A percentile compares a stretch with the other conserved stretches of the same genome.
phyloP scores from a whole-genome alignment of 2,113 vertebrate species.

The Takifugu bimaculatus region DNA sequence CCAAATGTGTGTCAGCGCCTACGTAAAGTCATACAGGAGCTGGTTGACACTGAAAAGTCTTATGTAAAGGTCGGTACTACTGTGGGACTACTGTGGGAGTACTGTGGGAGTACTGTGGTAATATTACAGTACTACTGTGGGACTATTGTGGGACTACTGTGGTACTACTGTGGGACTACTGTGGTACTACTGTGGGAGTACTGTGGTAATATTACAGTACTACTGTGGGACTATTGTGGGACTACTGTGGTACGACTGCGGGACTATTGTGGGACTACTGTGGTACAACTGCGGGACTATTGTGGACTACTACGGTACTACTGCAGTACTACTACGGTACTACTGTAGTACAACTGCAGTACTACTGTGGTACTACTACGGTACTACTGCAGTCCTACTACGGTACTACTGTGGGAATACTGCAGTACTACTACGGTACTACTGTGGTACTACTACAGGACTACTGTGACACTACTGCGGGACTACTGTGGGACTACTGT shows the following conservation, averaged over 20 bases:
- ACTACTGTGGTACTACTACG: too few species aligned
- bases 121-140: too few species aligned
- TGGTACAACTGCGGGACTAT: background rate
- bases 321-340: background rate
- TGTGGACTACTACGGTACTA: background rate
- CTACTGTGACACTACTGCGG: too few species aligned
- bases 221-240: too few species aligned
- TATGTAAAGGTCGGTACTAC: constrained; percentile 84
- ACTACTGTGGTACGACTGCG: background rate
- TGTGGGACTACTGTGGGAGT: background rate
- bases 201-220: background rate
- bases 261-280: background rate
- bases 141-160: too few species aligned
- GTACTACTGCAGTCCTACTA: too few species aligned
- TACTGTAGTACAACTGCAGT: background rate
- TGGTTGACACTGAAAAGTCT: constrained; percentile 92
- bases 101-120: background rate
- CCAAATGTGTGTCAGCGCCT: constrained; percentile 86
- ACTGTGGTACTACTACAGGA: too few species aligned
- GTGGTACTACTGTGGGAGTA: background rate
- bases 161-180: background rate
- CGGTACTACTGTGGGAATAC: background rate
- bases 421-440: background rate
- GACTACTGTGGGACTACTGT: background rate
- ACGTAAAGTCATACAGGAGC: constrained; percentile 91